Base-by-base conservation (phyloP, 2,888 invertebrate genomes). In the Penaeus monodon region DNA sequence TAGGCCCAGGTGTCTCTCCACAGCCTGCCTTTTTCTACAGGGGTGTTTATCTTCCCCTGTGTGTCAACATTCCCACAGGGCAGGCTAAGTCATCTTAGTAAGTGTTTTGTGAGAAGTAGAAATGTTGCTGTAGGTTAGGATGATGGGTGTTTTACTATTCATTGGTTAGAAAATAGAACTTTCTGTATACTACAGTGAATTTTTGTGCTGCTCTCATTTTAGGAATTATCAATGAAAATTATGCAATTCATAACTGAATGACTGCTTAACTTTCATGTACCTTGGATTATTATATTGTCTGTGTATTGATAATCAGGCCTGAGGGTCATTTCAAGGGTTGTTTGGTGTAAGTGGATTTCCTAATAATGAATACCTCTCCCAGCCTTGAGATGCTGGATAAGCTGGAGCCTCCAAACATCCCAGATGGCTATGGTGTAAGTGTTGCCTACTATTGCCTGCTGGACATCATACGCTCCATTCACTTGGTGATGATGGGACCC, bases 381-480 rank as follows among this genome's bases (percentile, higher is more conserved):
- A 97, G 98, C 92, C 94, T 99, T 92, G 99, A 99, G 92, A 96
- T 98, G 96, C 92, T 99, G 91, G 99, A 99, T 92, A 97, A 98
- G 92, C 94, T 96, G 29, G 99, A 99, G 91, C 97, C 99, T 14
- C 98, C 98, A 0, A 93, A 94, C 22, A 96, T 99, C 90, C 97
- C 97, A n/a, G 98, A 99, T 90, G 99, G 99, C 0, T 99, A 99
- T 93, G 98, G 98, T 8, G 96, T 99, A 88, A 98, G 99, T 0
- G 95, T 99, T 70, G 98, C 98, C 0, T 99, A 98, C 93, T 96
- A 97, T 8, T 97, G 98, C 92, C 94, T 99, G 74, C 94, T 98
- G 92, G 99, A 99, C 92, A 96, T 97, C 90, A 97, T 98, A 82
- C 94, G 97, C 14, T 98, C 97, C 17, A 86, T 89, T 27, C 89